Base-by-base conservation (phyloP, 2,797 vertebrate species). In the Acipenser transmontanus region DNA sequence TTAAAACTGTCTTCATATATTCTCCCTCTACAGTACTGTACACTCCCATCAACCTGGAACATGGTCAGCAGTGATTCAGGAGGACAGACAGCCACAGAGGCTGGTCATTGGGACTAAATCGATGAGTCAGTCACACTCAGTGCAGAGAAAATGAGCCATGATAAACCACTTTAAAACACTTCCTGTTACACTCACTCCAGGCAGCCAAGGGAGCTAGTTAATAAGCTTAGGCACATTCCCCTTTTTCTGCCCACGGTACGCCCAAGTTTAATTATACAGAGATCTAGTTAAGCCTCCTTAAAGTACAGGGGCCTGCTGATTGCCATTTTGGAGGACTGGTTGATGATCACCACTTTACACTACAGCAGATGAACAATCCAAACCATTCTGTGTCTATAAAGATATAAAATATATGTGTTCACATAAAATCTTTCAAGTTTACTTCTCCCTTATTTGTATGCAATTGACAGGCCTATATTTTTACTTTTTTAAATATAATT, bases 221-320 rank as follows among this genome's bases (percentile, higher is more conserved):
- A 77, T 69, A 70, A 69, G 69, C 69, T 68, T 76, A 75, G 47
- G 57, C 49, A 61, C 47, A 67, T 69, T 68, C 54, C 13, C 65
- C 66, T 70, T 71, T 68, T 68, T 69, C 10, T 61, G 13, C 62
- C 48, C 63, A 17, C n/a, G 6, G 20, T 34, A n/a, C 9, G 7
- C 20, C 54, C 17, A 7, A 17, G 60, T 34, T 61, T 61, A 61
- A 61, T 61, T 61, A 61, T 61, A 61, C 17, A 61, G 60, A 61
- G 60, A 61, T 61, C 47, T 17, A 61, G 60, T 57, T 57, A 57
- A 57, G 54, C n/a, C 14, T 57, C 14, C 12, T 17, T 14, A 34
- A 8, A 20, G 60, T 17, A 61, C 7, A 51, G 5, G 6, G 20
- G 7, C 12, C 34, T 61, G 8, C 9, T 6, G 34, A 61, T 6